Evolutionary conservation across 2,113 vertebrate species (phyloP).

Genomic region (Apodemus sylvaticus): DNA sequence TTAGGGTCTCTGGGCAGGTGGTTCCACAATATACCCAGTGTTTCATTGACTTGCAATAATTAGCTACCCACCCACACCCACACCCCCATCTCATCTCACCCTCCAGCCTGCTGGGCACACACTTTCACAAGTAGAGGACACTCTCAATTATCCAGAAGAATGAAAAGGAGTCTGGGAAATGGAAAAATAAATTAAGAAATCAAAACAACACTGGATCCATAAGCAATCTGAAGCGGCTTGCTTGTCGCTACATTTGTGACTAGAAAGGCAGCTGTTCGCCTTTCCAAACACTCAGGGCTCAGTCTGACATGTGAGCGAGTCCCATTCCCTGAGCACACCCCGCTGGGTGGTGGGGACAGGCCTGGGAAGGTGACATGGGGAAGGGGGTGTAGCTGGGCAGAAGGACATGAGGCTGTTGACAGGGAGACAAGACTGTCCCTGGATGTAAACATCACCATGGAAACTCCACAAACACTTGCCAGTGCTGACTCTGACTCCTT

Average conservation of each 20-base stretch:
- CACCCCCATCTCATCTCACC: neutral
- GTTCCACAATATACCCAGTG: neutral
- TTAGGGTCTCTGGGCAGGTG: neutral
- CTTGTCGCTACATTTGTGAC: constrained; percentile 69
- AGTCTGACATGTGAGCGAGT: constrained; percentile 56
- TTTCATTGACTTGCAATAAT: neutral
- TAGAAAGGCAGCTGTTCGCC: constrained; percentile 51
- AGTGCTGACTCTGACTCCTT: neutral
- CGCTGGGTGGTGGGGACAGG: constrained; percentile 44
- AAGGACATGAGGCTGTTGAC: constrained; percentile 48
- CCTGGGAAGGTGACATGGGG: neutral
- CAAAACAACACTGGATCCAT: constrained; percentile 65
- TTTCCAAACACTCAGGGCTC: constrained; percentile 72
- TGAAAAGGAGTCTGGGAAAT: constrained; percentile 60
- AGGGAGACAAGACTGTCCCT: constrained; percentile 63
- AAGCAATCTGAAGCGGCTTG: constrained; percentile 65
- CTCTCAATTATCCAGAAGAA: neutral
- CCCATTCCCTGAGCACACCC: constrained; percentile 78
- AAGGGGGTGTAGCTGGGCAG: neutral
- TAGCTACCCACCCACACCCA: neutral
- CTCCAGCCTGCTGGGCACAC: neutral
- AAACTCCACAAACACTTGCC: constrained; percentile 71
- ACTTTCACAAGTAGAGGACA: neutral
- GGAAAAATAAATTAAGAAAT: constrained; percentile 67
- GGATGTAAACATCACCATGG: constrained; percentile 81